phyloP scores from a whole-genome alignment of 2,888 invertebrate species.

The Andrena haemorrhoa region DNA sequence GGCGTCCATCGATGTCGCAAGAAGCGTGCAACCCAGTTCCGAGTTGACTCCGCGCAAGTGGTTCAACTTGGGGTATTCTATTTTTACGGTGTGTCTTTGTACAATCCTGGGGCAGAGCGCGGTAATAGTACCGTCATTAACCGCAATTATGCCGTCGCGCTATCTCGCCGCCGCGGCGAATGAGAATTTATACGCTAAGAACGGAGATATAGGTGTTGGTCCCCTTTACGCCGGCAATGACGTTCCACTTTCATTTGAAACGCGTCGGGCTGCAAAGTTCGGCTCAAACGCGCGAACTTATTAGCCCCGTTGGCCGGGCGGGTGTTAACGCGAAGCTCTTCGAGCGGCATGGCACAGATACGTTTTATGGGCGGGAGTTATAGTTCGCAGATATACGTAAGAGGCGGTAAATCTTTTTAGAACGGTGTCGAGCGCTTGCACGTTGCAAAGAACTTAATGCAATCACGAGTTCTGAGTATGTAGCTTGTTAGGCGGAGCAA shows the following conservation, averaged over 20 bases:
- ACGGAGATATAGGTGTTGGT: conserved; percentile 35
- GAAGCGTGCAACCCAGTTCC: conserved; percentile 49
- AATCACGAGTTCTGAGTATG: too few species aligned
- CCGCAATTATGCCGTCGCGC: conserved; percentile 43
- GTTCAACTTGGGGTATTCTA: conserved; percentile 32
- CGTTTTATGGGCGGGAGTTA: too few species aligned
- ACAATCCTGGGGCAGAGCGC: neutral
- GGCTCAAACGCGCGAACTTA: conserved; percentile 17
- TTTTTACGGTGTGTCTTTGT: conserved; percentile 21
- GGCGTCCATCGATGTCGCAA: conserved; percentile 17
- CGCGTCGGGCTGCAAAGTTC: neutral
- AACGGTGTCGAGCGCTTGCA: too few species aligned
- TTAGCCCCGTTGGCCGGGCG: conserved; percentile 13
- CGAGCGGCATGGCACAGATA: neutral
- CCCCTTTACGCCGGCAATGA: conserved; percentile 15
- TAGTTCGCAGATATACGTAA: too few species aligned
- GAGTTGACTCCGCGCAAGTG: conserved; percentile 15
- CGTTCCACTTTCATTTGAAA: conserved; percentile 42
- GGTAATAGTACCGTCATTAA: conserved; percentile 36
- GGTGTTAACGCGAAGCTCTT: conserved; percentile 14
- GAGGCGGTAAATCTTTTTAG: too few species aligned
- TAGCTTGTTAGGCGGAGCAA: too few species aligned
- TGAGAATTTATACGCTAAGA: conserved; percentile 45
- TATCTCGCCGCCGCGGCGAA: conserved; percentile 20
- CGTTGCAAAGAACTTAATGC: too few species aligned